Base-by-base conservation (phyloP, 2,113 vertebrate species). In the Ellobius talpinus region DNA sequence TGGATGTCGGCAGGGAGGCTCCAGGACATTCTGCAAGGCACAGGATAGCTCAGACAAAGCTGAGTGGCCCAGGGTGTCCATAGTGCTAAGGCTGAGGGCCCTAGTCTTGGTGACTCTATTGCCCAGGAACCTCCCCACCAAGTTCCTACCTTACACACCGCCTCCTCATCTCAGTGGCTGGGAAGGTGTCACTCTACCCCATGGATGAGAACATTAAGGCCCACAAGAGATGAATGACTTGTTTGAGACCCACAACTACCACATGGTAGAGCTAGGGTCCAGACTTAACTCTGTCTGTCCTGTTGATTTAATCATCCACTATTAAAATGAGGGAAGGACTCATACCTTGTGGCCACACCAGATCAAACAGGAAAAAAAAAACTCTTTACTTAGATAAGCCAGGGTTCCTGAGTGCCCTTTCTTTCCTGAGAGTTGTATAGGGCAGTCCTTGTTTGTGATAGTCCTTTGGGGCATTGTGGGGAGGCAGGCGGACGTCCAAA, bases 51-150 rank as follows among this genome's bases (percentile, higher is more conserved):
- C 10, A 29, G 47, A 58, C 45, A 8, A 77, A 66, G 19, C 55
- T 5, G 4, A 33, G 79, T 0, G 19, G 33, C 29, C 33, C 77
- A 13, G 29, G 17, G 10, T 1, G 11, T 39, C 29, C n/a, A 7
- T 0, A 1, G 29, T 8, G 23, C 42, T 1, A 7, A 70, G 66
- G 26, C 42, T 10, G 33, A 26, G 39, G 36, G 16, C 29, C 58
- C 13, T 84, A 23, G 0, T 8, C 70, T 11, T 4, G 39, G 50
- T 1, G 61, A 66, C 11, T 10, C 50, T 4, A 14, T 29, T 1
- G 31, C 26, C 61, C 17, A n/a, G 89, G 47, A 5, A 33, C 55
- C 45, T 29, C 65, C 5, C 36, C 5, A 12, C 16, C 6, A 36
- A 47, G 33, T 10, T 33, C 78, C 61, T 33, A 11, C 65, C 33